phyloP scores from a whole-genome alignment of 2,888 invertebrate species.

The Brachyopa scutellaris region DNA sequence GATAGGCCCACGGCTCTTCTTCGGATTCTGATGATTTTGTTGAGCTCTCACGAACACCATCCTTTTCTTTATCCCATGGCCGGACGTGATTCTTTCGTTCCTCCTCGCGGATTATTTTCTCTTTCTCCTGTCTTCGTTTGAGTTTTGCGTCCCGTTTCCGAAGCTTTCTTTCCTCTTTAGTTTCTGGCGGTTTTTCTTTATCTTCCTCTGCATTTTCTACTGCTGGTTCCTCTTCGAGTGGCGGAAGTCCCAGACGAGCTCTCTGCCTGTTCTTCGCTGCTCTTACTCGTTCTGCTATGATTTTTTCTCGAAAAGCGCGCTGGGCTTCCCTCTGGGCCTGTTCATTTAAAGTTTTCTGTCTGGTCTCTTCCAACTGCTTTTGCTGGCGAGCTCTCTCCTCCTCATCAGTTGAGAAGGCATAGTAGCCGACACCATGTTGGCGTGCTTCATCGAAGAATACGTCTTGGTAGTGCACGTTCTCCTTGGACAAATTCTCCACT shows the following conservation, averaged over 20 bases:
- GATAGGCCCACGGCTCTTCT: constrained; percentile 78
- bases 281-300: constrained; percentile 87
- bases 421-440: constrained; percentile 96
- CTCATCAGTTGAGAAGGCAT: constrained; percentile 94
- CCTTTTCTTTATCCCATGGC: constrained; percentile 87
- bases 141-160: constrained; percentile 77
- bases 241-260: constrained; percentile 88
- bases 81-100: constrained; percentile 83
- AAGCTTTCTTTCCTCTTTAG: constrained; percentile 77
- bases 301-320: constrained; percentile 85
- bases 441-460: constrained; percentile 95
- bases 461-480: constrained; percentile 95
- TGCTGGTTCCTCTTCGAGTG: constrained; percentile 83
- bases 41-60: constrained; percentile 76
- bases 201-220: constrained; percentile 75
- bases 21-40: constrained; percentile 56
- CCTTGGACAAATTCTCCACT: constrained; percentile 86
- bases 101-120: constrained; percentile 80
- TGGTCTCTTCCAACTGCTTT: constrained; percentile 87
- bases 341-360: constrained; percentile 87
- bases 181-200: constrained; percentile 27
- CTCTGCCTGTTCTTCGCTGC: constrained; percentile 89
- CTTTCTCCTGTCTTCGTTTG: constrained; percentile 75
- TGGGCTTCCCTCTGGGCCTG: constrained; percentile 86
- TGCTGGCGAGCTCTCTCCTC: constrained; percentile 90